Percentiles rank a stretch among this genome's conserved stretches.
Evolutionary conservation across 2,888 invertebrate genomes (phyloP).

Genomic region (Phaedon cochleariae): DNA sequence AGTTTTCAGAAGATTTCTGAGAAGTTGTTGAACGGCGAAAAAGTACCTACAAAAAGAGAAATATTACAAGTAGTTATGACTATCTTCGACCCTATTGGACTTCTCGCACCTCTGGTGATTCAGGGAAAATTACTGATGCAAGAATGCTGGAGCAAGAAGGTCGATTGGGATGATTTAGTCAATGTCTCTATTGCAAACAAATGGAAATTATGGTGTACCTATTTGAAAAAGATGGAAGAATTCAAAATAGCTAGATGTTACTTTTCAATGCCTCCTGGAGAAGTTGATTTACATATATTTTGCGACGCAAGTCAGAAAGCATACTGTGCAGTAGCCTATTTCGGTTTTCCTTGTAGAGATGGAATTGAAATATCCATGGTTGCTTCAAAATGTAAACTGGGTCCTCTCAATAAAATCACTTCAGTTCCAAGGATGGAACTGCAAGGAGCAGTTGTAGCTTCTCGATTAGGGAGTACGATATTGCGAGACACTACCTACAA

Average conservation of each 20-base stretch:
- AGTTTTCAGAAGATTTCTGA: neutral
- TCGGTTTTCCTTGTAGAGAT: neutral
- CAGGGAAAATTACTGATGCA: neutral
- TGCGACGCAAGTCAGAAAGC: neutral
- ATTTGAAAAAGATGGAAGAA: too few species aligned
- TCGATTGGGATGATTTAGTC: neutral
- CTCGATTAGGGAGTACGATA: too few species aligned
- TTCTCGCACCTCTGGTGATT: neutral
- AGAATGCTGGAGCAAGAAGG: neutral
- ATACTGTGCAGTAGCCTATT: neutral
- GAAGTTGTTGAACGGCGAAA: slow-evolving; percentile 1
- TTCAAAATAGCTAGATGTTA: too few species aligned
- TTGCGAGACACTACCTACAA: neutral
- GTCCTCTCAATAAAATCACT: neutral
- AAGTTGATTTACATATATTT: neutral
- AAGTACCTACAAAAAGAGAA: neutral
- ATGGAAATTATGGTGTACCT: too few species aligned
- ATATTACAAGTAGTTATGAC: neutral
- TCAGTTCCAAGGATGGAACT: neutral
- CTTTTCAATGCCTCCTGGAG: too few species aligned
- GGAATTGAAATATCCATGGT: neutral
- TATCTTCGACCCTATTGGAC: neutral
- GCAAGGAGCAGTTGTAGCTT: too few species aligned
- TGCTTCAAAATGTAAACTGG: neutral
- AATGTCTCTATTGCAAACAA: too few species aligned